phyloP scores from a whole-genome alignment of 1,140 invertebrate species.

The Caligus rogercresseyi region DNA sequence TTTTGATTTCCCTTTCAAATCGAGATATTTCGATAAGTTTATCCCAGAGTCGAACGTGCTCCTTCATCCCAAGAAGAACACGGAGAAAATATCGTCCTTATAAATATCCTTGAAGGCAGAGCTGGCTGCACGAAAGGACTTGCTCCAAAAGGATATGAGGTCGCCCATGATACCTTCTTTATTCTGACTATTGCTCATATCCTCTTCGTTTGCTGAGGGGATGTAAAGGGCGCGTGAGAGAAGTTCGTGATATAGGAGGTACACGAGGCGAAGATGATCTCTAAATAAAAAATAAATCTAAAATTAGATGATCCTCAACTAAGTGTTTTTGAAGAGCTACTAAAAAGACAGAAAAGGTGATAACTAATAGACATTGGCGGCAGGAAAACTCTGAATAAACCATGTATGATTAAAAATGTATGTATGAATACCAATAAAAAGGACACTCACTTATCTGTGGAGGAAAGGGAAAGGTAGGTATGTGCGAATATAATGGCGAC shows the following conservation, averaged over 20 bases:
- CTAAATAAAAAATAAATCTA: not conserved
- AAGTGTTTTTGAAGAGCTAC: too few relatives aligned
- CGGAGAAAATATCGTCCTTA: not conserved
- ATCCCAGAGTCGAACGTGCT: not conserved
- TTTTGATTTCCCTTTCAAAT: not conserved
- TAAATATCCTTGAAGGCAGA: not conserved
- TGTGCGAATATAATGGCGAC: not conserved
- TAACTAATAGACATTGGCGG: too few relatives aligned
- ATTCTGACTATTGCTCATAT: not conserved
- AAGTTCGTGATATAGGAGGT: not conserved
- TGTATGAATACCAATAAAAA: too few relatives aligned
- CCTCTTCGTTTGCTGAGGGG: too few relatives aligned
- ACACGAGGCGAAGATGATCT: not conserved
- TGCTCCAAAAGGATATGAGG: not conserved
- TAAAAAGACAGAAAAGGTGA: too few relatives aligned
- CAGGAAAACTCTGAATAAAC: not conserved
- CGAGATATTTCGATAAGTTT: not conserved
- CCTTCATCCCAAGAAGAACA: not conserved
- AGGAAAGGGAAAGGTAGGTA: not conserved
- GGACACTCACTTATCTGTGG: not conserved
- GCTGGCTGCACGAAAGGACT: not conserved
- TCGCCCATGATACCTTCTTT: not conserved
- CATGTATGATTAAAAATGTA: too few relatives aligned
- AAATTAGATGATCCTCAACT: too few relatives aligned
- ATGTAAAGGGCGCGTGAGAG: not conserved